A percentile compares a stretch with the other conserved stretches of the same genome.
Evolutionary conservation across 2,888 invertebrate genomes (phyloP).

Genomic region (Esperia sulphurella): DNA sequence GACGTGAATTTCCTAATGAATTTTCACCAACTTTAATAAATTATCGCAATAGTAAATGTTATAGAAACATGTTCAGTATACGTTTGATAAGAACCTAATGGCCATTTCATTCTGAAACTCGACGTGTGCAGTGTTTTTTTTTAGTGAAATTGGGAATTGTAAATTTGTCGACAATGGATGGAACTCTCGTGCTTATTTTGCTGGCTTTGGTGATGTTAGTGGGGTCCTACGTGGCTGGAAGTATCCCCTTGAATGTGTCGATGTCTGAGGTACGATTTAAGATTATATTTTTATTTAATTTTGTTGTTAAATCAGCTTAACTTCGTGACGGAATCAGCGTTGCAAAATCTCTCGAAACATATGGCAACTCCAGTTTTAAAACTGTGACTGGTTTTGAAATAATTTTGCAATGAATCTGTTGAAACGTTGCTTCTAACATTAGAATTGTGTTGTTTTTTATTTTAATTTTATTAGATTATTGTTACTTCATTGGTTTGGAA

Average conservation of each 20-base stretch:
- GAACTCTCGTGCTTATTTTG: slow-evolving; percentile 89
- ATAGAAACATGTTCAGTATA: slow-evolving; percentile 32
- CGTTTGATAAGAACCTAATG: slow-evolving; percentile 26
- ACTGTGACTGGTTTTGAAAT: background rate
- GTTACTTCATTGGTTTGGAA: too few species aligned
- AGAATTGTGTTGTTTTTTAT: too few species aligned
- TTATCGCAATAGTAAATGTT: background rate
- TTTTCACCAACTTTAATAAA: background rate
- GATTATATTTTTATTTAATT: slow-evolving; percentile 3
- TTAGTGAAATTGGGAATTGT: too few species aligned
- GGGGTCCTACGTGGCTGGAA: slow-evolving; percentile 97
- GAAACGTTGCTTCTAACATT: too few species aligned
- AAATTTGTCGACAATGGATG: slow-evolving; percentile 82
- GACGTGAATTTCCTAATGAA: background rate
- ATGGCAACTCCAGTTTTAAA: background rate
- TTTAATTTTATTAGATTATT: too few species aligned
- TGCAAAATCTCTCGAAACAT: background rate
- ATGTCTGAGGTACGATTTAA: slow-evolving; percentile 90
- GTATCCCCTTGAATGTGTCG: slow-evolving; percentile 94
- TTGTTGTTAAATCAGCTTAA: background rate
- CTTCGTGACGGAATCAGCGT: background rate
- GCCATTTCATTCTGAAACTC: slow-evolving; percentile 10
- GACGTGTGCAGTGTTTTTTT: background rate
- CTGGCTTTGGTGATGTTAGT: slow-evolving; percentile 95
- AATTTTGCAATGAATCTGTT: background rate